Evolutionary conservation across 2,797 vertebrate genomes (phyloP).

Genomic region (Poliocrania exsul): DNA sequence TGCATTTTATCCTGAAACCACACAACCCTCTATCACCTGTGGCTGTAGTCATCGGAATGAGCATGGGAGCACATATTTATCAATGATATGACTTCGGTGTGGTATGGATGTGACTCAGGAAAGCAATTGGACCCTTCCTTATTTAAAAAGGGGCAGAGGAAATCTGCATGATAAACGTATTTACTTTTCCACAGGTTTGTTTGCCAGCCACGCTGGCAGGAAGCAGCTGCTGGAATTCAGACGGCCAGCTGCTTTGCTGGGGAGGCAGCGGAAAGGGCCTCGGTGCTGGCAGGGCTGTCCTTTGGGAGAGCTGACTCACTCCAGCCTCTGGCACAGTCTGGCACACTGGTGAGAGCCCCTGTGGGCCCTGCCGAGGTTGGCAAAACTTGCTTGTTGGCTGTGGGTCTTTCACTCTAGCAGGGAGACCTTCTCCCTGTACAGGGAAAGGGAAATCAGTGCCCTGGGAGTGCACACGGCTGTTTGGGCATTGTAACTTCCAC

Average conservation of each 20-base stretch:
- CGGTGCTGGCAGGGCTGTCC: neutral
- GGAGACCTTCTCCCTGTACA: neutral
- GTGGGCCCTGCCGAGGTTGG: fast-evolving
- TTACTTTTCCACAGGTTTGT: slow-evolving; percentile 48
- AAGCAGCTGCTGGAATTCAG: slow-evolving; percentile 7
- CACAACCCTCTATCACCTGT: neutral
- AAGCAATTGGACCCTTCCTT: slow-evolving; percentile 23
- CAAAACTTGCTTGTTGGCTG: neutral
- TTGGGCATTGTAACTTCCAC: fast-evolving
- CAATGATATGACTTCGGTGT: neutral
- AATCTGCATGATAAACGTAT: slow-evolving; percentile 45
- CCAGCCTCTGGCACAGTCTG: neutral
- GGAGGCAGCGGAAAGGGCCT: neutral
- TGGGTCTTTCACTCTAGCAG: fast-evolving
- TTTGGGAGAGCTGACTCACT: fast-evolving
- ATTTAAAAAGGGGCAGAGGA: slow-evolving; percentile 43
- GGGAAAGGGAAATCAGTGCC: neutral
- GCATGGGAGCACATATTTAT: neutral
- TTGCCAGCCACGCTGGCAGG: slow-evolving; percentile 28
- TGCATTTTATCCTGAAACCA: neutral
- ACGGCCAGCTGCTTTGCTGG: neutral
- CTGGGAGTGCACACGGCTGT: neutral
- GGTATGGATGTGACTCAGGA: neutral
- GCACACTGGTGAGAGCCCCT: fast-evolving
- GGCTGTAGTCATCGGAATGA: neutral